phyloP scores from a whole-genome alignment of 2,888 invertebrate genomes.

The Arrhopalites spinosus region DNA sequence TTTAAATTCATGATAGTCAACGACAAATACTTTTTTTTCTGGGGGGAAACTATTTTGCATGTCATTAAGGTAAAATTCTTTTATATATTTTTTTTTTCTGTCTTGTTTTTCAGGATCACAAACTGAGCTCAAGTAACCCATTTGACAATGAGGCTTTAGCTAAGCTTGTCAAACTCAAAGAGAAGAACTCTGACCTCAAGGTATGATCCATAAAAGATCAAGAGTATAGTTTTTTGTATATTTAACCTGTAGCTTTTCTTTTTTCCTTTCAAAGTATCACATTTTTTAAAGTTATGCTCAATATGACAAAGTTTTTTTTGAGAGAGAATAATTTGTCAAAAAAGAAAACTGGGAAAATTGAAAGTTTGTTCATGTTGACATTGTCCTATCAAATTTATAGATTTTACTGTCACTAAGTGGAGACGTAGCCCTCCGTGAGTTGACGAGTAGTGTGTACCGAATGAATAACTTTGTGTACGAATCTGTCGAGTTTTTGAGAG shows the following conservation, averaged over 20 bases:
- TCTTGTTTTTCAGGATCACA: conserved; percentile 66
- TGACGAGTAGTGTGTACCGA: conserved; percentile 86
- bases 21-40: no score
- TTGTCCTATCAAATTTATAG: conserved; percentile 59
- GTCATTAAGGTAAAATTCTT: not conserved
- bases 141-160: conserved; percentile 79
- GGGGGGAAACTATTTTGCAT: no score
- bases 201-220: conserved; percentile 60
- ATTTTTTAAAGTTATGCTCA: no score
- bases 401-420: conserved; percentile 71
- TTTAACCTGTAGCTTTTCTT: no score
- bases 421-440: conserved; percentile 70
- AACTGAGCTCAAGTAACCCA: conserved; percentile 74
- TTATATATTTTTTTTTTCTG: not conserved
- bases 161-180: conserved; percentile 80
- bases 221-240: no score
- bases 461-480: conserved; percentile 96
- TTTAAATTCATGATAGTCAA: no score
- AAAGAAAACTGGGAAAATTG: no score
- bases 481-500: conserved; percentile 87
- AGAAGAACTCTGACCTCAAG: conserved; percentile 86
- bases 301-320: no score
- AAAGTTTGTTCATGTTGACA: not conserved
- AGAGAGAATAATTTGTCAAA: no score
- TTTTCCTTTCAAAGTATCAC: no score